phyloP scores from a whole-genome alignment of 2,113 vertebrate genomes.

The Colius striatus region DNA sequence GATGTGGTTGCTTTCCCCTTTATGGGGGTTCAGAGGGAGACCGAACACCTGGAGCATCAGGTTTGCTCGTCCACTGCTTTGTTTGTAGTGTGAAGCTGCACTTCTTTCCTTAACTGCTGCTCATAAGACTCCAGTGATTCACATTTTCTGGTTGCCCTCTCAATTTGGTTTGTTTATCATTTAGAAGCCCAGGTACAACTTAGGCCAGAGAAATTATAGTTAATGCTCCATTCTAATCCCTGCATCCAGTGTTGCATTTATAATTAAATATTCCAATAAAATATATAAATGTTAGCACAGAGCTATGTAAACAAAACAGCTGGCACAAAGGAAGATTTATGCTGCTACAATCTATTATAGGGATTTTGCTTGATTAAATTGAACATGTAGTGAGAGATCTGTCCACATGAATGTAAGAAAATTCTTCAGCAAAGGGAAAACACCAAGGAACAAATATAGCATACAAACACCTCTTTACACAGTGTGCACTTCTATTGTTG shows the following conservation, averaged over 20 bases:
- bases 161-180: not conserved
- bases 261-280: not conserved
- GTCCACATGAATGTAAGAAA: not conserved
- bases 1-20: not conserved
- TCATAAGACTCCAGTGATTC: not conserved
- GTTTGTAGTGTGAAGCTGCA: not conserved
- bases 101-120: not conserved
- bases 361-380: constrained; percentile 15
- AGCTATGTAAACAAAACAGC: not conserved
- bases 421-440: not conserved
- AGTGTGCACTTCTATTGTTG: not conserved
- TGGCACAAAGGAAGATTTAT: not conserved
- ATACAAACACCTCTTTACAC: not conserved
- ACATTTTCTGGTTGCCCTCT: not conserved
- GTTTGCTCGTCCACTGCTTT: not conserved
- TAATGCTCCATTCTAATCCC: not conserved
- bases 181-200: not conserved
- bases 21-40: not conserved
- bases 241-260: not conserved
- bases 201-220: not conserved
- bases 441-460: not conserved
- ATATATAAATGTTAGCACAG: not conserved
- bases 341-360: not conserved
- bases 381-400: not conserved
- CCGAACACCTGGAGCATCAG: not conserved